Conservation (phyloP, 2,113 vertebrate species). For the Lepidothrix coronata region DNA sequence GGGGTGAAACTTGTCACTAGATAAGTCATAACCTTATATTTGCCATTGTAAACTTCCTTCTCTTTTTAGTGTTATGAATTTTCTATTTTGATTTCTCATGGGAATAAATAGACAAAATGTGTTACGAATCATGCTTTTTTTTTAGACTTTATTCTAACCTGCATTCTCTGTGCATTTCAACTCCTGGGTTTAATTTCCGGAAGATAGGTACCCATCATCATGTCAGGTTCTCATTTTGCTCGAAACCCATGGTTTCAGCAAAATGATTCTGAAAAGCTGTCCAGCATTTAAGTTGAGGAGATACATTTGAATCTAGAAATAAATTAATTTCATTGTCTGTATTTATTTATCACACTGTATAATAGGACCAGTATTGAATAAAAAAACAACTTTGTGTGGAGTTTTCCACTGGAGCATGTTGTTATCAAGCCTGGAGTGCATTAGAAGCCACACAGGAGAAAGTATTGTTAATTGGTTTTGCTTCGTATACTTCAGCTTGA, state of each 20-base stretch:
- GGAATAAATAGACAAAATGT: not conserved
- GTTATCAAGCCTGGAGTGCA: not conserved
- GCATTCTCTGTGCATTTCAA: not conserved
- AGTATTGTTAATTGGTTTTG: not conserved
- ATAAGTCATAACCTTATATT: not conserved
- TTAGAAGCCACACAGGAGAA: not conserved
- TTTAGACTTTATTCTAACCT: not conserved
- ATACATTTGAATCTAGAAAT: not conserved
- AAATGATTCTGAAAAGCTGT: not conserved
- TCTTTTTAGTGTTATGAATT: not conserved
- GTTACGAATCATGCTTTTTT: not conserved
- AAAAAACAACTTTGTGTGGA: not conserved
- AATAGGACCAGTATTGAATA: not conserved
- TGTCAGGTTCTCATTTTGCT: not conserved
- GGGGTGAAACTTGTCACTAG: not conserved
- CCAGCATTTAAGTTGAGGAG: not conserved
- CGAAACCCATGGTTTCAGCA: not conserved
- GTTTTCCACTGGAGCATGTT: rapidly evolving
- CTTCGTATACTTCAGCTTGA: not conserved
- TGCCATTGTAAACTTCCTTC: not conserved
- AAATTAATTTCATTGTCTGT: not conserved
- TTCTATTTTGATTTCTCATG: not conserved
- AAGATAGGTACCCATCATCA: not conserved
- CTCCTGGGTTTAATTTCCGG: not conserved
- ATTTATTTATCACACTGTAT: not conserved